Base-by-base conservation (phyloP, 2,113 vertebrate genomes). In the Lepus timidus region DNA sequence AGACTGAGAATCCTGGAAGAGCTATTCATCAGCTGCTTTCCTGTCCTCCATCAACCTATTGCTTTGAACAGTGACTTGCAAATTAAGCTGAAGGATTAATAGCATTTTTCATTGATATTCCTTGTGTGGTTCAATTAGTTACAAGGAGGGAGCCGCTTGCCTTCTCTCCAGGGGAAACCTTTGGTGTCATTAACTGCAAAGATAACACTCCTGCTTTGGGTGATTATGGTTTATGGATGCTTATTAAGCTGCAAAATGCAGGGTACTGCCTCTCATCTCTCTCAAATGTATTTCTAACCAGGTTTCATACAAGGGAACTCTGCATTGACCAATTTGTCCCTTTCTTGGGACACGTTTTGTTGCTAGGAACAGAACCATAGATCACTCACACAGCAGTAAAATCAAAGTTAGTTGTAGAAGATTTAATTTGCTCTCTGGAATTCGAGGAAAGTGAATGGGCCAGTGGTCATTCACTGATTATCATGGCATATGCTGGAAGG, bases 21-120 rank as follows among this genome's bases (percentile, higher is more conserved):
- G 81, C 62, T 95, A 96, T 93, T 96, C 85, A 95, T 68, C 23
- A 31, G 71, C 36, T 80, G 65, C 75, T 93, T 82, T 94, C 68
- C 58, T 93, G 27, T 75, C 85, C 78, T 93, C 13, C 33, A 89
- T 90, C 96, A 91, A 97, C 84, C 20, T 33, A 29, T 88, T 95
- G 87, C 91, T 98, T 97, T 97, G 82, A 89, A 79, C 79, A 88
- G 61, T 3, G 5, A 67, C 83, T 96, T 85, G 62, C 73, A 95
- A 96, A 96, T 96, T 94, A 97, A 94, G 19, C 79, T 75, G 62
- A 68, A 85, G 86, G 76, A 96, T 96, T 96, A 96, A 97, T 90
- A 93, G 71, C 92, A 93, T 71, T 93, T 97, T 97, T 95, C 90
- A 84, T n/a, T 64, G 71, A 52, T 95, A 80, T 74, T 79, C 71